These are phyloP conservation scores for Phoebastria nigripes DNA, from an alignment of 2,797 vertebrate species.

Conservation along the genomic window DNA sequence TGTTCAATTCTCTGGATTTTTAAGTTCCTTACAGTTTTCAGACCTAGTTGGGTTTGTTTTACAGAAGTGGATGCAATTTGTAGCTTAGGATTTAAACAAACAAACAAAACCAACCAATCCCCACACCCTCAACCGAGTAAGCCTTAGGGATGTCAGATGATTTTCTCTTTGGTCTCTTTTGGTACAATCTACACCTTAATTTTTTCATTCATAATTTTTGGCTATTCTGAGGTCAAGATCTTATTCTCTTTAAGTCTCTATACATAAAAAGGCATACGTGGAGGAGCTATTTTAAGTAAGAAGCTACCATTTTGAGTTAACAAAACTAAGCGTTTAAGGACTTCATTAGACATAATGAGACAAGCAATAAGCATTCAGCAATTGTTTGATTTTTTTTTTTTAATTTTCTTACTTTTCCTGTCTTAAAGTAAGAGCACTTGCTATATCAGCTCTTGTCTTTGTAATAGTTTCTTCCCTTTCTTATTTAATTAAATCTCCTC, in stretches of 20 bases:
- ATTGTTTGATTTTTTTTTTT: neutral
- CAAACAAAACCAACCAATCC: neutral
- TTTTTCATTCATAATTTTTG: neutral
- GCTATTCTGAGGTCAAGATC: neutral
- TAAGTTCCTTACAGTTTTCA: neutral
- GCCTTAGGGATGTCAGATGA: neutral
- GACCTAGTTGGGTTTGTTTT: neutral
- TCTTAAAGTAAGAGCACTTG: neutral
- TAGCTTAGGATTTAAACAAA: neutral
- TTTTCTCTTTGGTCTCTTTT: neutral
- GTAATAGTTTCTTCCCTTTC: neutral
- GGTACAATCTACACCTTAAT: neutral
- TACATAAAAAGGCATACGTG: rapidly evolving
- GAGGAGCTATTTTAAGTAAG: neutral
- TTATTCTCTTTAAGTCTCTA: neutral
- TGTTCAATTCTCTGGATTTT: neutral
- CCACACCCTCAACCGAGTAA: neutral
- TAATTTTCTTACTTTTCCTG: neutral
- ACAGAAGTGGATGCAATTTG: neutral
- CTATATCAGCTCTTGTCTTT: neutral
- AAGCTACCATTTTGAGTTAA: neutral
- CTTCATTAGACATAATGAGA: neutral
- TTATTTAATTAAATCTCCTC: neutral
- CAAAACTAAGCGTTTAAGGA: neutral
- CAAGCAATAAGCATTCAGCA: neutral